Percentiles rank a stretch among this genome's conserved stretches.
These are phyloP conservation scores for Drosophila azteca DNA, from an alignment of 1,140 invertebrate genomes.

Conservation along the genomic window DNA sequence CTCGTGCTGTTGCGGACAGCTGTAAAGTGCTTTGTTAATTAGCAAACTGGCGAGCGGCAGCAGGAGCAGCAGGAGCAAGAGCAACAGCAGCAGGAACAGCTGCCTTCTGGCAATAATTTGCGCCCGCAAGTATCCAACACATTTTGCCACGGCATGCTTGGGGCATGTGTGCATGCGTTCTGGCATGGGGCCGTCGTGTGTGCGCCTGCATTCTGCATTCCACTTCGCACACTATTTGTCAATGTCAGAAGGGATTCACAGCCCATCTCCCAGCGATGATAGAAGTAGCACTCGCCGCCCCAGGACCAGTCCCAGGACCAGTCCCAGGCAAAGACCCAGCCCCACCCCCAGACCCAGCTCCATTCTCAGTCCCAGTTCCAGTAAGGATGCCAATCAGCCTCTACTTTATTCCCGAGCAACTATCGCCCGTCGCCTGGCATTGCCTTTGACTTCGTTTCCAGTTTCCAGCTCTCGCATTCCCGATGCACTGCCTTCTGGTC, in stretches of 20 bases:
- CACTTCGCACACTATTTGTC: constrained; percentile 78
- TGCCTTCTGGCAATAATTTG: constrained; percentile 75
- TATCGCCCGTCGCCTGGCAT: too few species aligned
- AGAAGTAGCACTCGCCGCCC: too few species aligned
- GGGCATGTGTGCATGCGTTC: constrained; percentile 4
- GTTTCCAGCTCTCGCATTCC: constrained; percentile 2
- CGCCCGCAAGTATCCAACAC: constrained; percentile 78
- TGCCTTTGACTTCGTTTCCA: constrained; percentile 25
- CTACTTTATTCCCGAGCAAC: too few species aligned
- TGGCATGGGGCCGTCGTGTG: neutral
- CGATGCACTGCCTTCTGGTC: too few species aligned
- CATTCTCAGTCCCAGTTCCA: too few species aligned
- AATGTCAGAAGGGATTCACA: constrained; percentile 67
- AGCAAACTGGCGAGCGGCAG: constrained; percentile 62
- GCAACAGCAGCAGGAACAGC: constrained; percentile 27
- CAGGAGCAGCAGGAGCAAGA: constrained; percentile 12
- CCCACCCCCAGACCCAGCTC: too few species aligned
- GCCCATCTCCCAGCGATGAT: neutral
- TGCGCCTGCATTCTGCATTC: constrained; percentile 64
- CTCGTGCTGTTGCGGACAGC: constrained; percentile 24
- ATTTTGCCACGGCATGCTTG: constrained; percentile 65
- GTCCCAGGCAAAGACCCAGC: too few species aligned
- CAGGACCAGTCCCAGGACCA: too few species aligned
- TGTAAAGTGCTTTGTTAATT: constrained; percentile 82
- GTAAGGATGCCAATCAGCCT: too few species aligned